Evolutionary conservation across 2,113 vertebrate species (phyloP), one percentile per base, ranked within the genome.

Genomic region (Cavia aperea): DNA sequence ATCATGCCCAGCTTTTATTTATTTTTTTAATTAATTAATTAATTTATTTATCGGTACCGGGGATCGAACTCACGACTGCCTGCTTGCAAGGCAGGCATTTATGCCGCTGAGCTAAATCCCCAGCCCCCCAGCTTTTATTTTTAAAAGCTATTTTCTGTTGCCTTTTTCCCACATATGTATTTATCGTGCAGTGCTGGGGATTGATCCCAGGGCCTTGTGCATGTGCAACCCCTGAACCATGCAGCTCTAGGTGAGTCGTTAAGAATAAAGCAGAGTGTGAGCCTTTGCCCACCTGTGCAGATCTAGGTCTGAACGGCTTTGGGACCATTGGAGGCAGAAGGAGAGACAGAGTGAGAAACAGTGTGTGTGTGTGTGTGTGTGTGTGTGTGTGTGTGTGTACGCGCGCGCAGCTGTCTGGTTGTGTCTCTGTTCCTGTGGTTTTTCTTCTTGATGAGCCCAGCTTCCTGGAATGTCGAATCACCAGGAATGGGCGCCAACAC

Each of bases 381-480:
- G 68, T 21, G 49, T 21, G 56, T 29, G 33, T 29, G n/a, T 46
- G 65, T 86, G 68, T 84, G 73, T 8, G 12, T 86, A 70, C 70
- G 81, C 8, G 12, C 43, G 23, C 16, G 16, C n/a, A 63, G n/a
- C 15, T 58, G 78, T 19, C n/a, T 86, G 26, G 26, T 10, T 56
- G 62, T 63, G 77, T 88, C 31, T 84, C 72, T 58, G 62, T 21
- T 77, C 70, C 85, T 96, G 95, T 92, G 96, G 95, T 90, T 96
- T 94, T 90, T 89, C 78, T 70, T 84, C 73, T 78, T 73, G 6
- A 7, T 82, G 94, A 95, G 73, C 72, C 12, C 1, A 88, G 92
- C 96, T 18, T 90, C 92, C 86, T 96, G 96, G 96, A 96, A 95
- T 93, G 93, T 96, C 84, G 1, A 86, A 63, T 91, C 93, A 90